phyloP scores from a whole-genome alignment of 2,113 vertebrate species.

The Pontoporia blainvillei region DNA sequence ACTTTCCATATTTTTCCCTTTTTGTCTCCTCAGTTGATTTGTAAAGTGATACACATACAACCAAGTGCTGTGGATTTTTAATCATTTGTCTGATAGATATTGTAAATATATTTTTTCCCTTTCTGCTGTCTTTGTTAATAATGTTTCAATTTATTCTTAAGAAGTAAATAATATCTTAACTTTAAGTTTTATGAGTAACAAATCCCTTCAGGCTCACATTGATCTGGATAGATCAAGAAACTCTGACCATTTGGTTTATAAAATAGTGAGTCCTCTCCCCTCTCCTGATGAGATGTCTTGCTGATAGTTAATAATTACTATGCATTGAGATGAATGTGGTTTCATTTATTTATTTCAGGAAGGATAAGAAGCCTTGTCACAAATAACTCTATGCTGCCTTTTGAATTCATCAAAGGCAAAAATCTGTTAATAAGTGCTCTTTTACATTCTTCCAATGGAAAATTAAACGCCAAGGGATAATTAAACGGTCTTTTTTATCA shows the following conservation, averaged over 20 bases:
- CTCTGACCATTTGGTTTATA: neutral
- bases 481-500: neutral
- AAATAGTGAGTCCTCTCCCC: neutral
- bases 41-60: neutral
- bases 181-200: neutral
- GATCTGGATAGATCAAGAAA: neutral
- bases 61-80: neutral
- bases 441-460: neutral
- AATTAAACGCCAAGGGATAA: neutral
- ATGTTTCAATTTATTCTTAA: neutral
- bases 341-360: neutral
- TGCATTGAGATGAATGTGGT: neutral
- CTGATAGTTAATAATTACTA: neutral
- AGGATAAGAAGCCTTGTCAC: neutral
- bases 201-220: neutral
- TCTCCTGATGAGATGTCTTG: neutral
- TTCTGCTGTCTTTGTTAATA: neutral
- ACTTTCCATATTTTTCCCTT: neutral
- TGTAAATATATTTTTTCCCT: neutral
- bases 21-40: neutral
- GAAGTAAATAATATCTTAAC: neutral
- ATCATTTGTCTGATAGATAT: neutral
- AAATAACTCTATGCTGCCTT: neutral
- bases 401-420: neutral
- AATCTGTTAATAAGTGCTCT: neutral